These are phyloP conservation scores for Proterorhinus semilunaris DNA, from an alignment of 2,113 vertebrate genomes.

Conservation along the genomic window DNA sequence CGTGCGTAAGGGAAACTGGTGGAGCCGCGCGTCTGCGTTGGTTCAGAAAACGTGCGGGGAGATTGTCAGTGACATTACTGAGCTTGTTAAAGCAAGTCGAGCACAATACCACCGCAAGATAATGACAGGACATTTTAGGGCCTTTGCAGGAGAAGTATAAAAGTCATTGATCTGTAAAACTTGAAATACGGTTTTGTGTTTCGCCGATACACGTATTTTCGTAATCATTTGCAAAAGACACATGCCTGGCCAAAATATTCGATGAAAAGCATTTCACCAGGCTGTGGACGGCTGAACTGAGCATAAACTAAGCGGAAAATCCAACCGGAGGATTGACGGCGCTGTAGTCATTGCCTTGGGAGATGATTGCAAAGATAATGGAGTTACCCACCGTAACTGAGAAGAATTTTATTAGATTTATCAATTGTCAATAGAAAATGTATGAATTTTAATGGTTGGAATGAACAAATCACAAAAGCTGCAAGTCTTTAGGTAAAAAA, in stretches of 20 bases:
- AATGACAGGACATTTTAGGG: neutral
- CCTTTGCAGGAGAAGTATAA: neutral
- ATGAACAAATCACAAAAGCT: too few relatives aligned
- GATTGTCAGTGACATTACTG: constrained; percentile 1
- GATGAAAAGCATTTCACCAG: too few relatives aligned
- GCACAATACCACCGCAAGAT: neutral
- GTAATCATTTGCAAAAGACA: too few relatives aligned
- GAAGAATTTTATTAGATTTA: neutral
- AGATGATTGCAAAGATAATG: constrained; percentile 15
- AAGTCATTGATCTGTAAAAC: neutral
- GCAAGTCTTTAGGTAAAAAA: too few relatives aligned
- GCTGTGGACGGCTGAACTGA: too few relatives aligned
- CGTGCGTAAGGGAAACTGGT: neutral
- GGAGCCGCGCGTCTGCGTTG: neutral
- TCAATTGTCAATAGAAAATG: too few relatives aligned
- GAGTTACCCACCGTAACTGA: constrained; percentile 55
- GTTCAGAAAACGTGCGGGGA: constrained; percentile 9
- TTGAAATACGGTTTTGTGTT: neutral
- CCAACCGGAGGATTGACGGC: too few relatives aligned
- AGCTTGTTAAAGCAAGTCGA: constrained; percentile 4
- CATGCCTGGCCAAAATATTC: too few relatives aligned
- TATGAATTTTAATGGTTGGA: too few relatives aligned
- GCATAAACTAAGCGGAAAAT: too few relatives aligned
- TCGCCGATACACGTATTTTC: neutral
- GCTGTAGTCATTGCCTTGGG: too few relatives aligned